Evolutionary conservation across 2,888 invertebrate species (phyloP).

Genomic region (Macropis europaea): DNA sequence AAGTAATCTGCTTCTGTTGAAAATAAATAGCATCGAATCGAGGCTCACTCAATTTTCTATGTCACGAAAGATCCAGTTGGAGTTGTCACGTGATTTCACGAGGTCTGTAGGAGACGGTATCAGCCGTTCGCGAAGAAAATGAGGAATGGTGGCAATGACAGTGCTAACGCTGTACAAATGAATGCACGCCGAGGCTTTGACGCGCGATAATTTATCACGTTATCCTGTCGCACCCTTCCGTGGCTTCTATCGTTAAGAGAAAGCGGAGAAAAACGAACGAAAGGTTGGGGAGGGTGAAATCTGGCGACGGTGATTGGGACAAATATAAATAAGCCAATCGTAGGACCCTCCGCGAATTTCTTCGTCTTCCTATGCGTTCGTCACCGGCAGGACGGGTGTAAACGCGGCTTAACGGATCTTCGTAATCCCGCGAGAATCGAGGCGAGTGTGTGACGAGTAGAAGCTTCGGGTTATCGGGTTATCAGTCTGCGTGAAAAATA

Average conservation of each 20-base stretch:
- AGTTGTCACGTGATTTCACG: constrained; percentile 18
- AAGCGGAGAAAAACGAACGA: constrained; percentile 28
- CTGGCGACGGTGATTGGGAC: constrained; percentile 70
- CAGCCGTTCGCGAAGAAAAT: constrained; percentile 62
- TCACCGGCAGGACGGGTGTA: constrained; percentile 63
- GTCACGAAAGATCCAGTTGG: no score
- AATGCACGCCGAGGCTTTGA: constrained; percentile 78
- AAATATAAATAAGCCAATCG: constrained; percentile 78
- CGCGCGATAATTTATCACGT: constrained; percentile 77
- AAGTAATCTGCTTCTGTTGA: no score
- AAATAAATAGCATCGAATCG: no score
- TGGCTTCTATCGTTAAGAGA: constrained; percentile 33
- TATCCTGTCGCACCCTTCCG: constrained; percentile 59
- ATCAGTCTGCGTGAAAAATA: constrained; percentile 72
- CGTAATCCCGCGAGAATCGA: constrained; percentile 74
- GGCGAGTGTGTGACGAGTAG: constrained; percentile 64
- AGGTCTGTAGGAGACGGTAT: constrained; percentile 36
- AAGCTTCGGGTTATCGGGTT: constrained; percentile 68
- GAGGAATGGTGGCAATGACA: constrained; percentile 78
- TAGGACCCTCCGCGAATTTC: constrained; percentile 26
- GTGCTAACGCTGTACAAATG: constrained; percentile 78
- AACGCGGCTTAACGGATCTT: constrained; percentile 75
- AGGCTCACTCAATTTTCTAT: no score
- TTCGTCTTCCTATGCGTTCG: constrained; percentile 43
- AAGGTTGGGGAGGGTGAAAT: constrained; percentile 29